Conservation (phyloP, 2,888 invertebrate genomes). For the Eristalis arbustorum region DNA sequence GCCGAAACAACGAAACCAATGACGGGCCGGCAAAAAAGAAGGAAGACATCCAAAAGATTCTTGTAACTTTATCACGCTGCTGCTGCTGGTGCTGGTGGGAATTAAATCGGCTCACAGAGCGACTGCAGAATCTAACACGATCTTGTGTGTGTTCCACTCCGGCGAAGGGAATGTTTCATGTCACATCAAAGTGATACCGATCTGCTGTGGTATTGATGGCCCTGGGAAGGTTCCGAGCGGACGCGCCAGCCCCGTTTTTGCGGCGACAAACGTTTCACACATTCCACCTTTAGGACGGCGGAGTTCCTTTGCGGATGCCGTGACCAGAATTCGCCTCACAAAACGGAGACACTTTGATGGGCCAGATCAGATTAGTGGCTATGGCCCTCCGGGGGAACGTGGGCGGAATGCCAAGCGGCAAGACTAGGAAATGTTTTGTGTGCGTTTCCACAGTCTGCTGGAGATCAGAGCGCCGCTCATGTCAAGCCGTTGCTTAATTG, state of each 20-base stretch:
- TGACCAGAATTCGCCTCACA: constrained; percentile 15
- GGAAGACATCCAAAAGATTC: constrained; percentile 3
- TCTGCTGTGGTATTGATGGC: constrained; percentile 40
- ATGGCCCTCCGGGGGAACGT: background rate
- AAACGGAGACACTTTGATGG: background rate
- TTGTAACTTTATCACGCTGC: constrained; percentile 53
- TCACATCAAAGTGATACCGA: constrained; percentile 69
- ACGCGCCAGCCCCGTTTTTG: constrained; percentile 12
- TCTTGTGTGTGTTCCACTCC: constrained; percentile 15
- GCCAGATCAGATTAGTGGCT: constrained; percentile 16
- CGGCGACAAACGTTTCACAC: constrained; percentile 31
- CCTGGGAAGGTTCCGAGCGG: constrained; percentile 56
- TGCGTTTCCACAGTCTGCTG: background rate
- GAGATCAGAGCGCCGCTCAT: constrained; percentile 14
- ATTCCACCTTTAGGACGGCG: constrained; percentile 37
- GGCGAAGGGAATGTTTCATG: constrained; percentile 44
- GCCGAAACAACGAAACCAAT: constrained; percentile 4
- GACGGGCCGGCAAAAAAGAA: background rate
- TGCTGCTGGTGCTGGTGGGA: constrained; percentile 38
- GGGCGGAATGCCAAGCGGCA: background rate
- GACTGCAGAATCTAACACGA: constrained; percentile 58
- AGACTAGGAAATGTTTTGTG: background rate
- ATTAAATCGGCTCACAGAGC: constrained; percentile 39
- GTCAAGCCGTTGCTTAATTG: constrained; percentile 37
- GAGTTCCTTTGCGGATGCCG: constrained; percentile 21